Evolutionary conservation across 2,113 vertebrate species (phyloP), one percentile per base, ranked within the genome.

Genomic region (Pogonocichla stellata): DNA sequence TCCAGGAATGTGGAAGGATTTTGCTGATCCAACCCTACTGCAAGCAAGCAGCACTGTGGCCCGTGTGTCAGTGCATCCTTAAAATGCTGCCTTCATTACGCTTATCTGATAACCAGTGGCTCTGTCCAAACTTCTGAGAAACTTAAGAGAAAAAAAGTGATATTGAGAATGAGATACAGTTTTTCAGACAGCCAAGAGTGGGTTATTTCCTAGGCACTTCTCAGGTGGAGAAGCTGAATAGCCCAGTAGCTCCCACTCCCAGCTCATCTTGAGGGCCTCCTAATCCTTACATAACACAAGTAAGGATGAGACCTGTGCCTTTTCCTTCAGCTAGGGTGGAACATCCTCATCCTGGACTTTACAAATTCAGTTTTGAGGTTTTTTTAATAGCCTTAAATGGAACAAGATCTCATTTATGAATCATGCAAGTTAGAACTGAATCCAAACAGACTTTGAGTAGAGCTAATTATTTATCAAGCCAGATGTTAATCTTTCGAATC

Each of bases 31-130:
- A 88, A 22, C 16, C 22, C 51, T 40, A 48, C 28, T 2, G 5
- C 13, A 62, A 56, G 34, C 17, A 29, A 10, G 20, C 23, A 86
- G 42, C 3, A 2, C 77, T 72, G 43, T 28, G 42, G 33, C 33
- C 67, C 7, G 5, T 4, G 17, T 17, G 33, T 8, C 18, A 28
- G 31, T 3, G 47, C 28, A 60, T 34, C 40, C 40, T 45, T 6
- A 3, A 73, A 53, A 43, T 4, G 31, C n/a, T 80, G 64, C 40
- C 34, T 71, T 53, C 8, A 9, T 34, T 12, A 42, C 0, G 0
- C 8, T 56, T 15, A 31, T 24, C 28, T 74, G 53, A 79, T 43
- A 88, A n/a, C 4, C 20, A 36, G 11, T 8, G 34, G 26, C 40
- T 86, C 51, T 38, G 34, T 13, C 20, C 48, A 88, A 56, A 64